These are phyloP conservation scores for Boloria selene DNA, from an alignment of 2,888 invertebrate species.

Conservation along the genomic window DNA sequence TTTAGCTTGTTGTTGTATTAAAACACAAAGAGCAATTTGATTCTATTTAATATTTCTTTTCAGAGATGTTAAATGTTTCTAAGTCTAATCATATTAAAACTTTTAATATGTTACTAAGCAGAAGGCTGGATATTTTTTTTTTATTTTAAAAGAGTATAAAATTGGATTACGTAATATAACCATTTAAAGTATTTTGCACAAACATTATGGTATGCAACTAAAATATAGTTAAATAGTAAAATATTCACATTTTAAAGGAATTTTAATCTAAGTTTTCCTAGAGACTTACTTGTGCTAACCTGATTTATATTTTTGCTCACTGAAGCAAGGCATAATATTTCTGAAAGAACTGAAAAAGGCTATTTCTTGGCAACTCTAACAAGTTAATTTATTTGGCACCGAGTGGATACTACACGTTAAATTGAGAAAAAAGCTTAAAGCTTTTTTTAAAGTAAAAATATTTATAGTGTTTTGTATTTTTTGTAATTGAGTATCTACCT, in stretches of 20 bases:
- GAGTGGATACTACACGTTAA: conserved; percentile 9
- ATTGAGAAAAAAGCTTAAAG: not conserved
- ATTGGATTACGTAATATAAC: too few relatives aligned
- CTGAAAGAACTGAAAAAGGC: conserved; percentile 8
- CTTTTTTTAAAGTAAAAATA: not conserved
- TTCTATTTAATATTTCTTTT: not conserved
- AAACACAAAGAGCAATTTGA: conserved; percentile 42
- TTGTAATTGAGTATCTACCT: too few relatives aligned
- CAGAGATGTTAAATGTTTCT: not conserved
- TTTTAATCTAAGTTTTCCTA: not conserved
- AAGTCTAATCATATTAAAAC: not conserved
- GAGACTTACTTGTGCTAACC: not conserved
- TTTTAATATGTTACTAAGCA: too few relatives aligned
- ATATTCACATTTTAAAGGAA: too few relatives aligned
- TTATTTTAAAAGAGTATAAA: too few relatives aligned
- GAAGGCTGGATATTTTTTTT: too few relatives aligned
- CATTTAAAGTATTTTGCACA: too few relatives aligned
- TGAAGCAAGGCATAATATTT: conserved; percentile 1
- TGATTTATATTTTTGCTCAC: not conserved
- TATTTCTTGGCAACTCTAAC: conserved; percentile 6
- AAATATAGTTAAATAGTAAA: too few relatives aligned
- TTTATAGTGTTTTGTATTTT: not conserved
- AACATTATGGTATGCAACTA: too few relatives aligned
- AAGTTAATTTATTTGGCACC: conserved; percentile 18
- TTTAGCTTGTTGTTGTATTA: conserved; percentile 47